phyloP scores from a whole-genome alignment of 2,888 invertebrate species.

The Caenorhabditis parvicauda region DNA sequence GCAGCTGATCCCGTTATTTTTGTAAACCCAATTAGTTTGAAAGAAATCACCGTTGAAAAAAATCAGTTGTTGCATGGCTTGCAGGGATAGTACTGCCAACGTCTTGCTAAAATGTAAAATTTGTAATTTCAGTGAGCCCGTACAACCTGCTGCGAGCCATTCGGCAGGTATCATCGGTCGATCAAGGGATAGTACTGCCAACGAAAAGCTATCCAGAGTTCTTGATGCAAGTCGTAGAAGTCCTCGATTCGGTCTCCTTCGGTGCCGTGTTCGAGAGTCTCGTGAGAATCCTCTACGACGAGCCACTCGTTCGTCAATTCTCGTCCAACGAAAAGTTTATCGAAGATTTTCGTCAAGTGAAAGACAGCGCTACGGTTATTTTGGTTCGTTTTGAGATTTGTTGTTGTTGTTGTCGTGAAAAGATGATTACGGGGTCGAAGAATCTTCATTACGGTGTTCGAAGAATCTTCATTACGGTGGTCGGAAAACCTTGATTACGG shows the following conservation, averaged over 20 bases:
- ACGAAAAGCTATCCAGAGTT: slow-evolving; percentile 17
- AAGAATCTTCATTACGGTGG: too few species aligned
- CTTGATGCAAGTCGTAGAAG: slow-evolving; percentile 16
- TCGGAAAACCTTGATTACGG: too few species aligned
- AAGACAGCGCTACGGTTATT: too few species aligned
- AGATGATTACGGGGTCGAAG: too few species aligned
- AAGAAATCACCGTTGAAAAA: too few species aligned
- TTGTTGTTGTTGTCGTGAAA: neutral
- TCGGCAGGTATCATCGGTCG: slow-evolving; percentile 24
- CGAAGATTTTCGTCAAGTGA: too few species aligned
- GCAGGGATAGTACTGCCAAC: too few species aligned
- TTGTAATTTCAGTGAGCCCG: slow-evolving; percentile 25
- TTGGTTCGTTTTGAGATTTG: slow-evolving; percentile 3
- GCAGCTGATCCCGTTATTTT: neutral
- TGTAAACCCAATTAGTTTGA: neutral
- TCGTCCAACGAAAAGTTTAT: too few species aligned
- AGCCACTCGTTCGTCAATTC: too few species aligned
- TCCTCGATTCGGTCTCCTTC: slow-evolving; percentile 19
- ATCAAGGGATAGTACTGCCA: slow-evolving; percentile 20
- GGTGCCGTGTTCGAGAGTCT: slow-evolving; percentile 25
- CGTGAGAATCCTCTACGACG: slow-evolving; percentile 15
- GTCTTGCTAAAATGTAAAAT: too few species aligned
- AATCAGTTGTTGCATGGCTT: neutral
- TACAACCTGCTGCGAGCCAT: slow-evolving; percentile 31
- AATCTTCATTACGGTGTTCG: neutral